Percentiles rank a stretch among this genome's conserved stretches.
These are phyloP conservation scores for Patella pellucida DNA, from an alignment of 2,888 invertebrate genomes.

Conservation along the genomic window DNA sequence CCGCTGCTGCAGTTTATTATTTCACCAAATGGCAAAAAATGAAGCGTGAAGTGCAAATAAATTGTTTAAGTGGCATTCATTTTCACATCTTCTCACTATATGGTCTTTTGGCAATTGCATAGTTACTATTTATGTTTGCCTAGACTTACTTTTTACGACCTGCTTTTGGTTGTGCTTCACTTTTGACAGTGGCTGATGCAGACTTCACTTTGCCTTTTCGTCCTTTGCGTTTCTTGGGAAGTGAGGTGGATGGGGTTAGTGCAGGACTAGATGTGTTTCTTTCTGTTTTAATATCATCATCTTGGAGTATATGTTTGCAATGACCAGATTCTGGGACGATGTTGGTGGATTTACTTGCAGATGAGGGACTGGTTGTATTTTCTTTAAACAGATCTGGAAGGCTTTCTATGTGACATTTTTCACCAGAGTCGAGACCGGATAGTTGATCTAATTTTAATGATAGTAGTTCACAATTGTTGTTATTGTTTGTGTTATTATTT, in stretches of 20 bases:
- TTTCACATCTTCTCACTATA: no score
- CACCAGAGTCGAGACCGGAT: not conserved
- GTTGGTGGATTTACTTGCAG: not conserved
- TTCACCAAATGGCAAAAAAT: no score
- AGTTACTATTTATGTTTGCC: not conserved
- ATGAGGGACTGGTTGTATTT: not conserved
- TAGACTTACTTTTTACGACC: slow-evolving; percentile 48
- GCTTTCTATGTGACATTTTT: not conserved
- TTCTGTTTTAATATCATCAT: slow-evolving; percentile 17
- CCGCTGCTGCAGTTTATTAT: no score
- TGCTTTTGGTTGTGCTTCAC: slow-evolving; percentile 34
- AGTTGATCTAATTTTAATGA: not conserved
- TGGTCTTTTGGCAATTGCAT: no score
- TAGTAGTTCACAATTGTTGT: not conserved
- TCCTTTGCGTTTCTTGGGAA: slow-evolving; percentile 33
- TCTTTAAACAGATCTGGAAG: not conserved
- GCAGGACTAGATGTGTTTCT: slow-evolving; percentile 19
- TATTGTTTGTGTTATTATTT: slow-evolving; percentile 3
- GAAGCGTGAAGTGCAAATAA: no score
- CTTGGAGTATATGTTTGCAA: slow-evolving; percentile 19
- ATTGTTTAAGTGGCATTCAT: no score
- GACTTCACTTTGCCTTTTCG: slow-evolving; percentile 29
- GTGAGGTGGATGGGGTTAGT: not conserved
- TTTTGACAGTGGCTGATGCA: slow-evolving; percentile 6
- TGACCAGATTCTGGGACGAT: slow-evolving; percentile 1